Evolutionary conservation across 1,140 invertebrate species (phyloP).

Genomic region (Brachionus plicatilis): DNA sequence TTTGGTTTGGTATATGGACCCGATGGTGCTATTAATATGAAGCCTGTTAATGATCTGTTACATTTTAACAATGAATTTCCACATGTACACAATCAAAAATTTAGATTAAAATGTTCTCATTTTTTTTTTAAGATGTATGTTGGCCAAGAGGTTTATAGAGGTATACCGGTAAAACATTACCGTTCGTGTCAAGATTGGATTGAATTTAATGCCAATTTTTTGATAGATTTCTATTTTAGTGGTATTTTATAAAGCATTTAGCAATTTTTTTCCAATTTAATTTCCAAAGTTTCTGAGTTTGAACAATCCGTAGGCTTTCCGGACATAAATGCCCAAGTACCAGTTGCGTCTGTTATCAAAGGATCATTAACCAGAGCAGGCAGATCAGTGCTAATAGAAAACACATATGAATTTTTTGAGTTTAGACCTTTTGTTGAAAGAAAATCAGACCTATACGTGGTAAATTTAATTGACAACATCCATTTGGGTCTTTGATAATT

Average conservation of each 20-base stretch:
- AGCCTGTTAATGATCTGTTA: neutral
- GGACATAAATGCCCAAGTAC: neutral
- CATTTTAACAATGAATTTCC: slow-evolving; percentile 38
- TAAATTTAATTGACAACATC: neutral
- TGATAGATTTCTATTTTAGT: slow-evolving; percentile 39
- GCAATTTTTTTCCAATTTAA: neutral
- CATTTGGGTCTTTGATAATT: neutral
- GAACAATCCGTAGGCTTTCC: slow-evolving; percentile 10
- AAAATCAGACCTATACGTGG: slow-evolving; percentile 3
- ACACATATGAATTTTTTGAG: slow-evolving; percentile 13
- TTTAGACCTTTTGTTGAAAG: slow-evolving; percentile 29
- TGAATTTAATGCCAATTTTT: slow-evolving; percentile 8
- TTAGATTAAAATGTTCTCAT: neutral
- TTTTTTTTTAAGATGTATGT: neutral
- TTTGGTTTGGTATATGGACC: neutral
- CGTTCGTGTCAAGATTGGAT: slow-evolving; percentile 17
- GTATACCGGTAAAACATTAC: slow-evolving; percentile 31
- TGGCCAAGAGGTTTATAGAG: neutral
- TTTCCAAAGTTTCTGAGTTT: neutral
- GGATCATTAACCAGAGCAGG: neutral
- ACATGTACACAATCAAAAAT: neutral
- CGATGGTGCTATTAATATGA: slow-evolving; percentile 15
- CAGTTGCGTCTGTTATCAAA: neutral
- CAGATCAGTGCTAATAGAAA: neutral
- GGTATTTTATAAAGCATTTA: neutral